These are phyloP conservation scores for Allolobophora icterica DNA, from an alignment of 2,888 invertebrate genomes.

Conservation along the genomic window DNA sequence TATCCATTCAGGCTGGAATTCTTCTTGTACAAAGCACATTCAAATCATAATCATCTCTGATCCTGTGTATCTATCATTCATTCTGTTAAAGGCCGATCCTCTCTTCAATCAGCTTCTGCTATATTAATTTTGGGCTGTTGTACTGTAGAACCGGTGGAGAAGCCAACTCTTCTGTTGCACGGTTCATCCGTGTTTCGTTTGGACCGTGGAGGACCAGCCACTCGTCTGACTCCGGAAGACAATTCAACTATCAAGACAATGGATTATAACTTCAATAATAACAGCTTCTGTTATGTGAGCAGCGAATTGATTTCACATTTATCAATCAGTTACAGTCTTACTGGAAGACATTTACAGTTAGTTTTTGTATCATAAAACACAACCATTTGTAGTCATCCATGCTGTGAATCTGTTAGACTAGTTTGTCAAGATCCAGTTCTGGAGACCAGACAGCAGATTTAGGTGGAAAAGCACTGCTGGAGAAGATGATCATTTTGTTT, in stretches of 20 bases:
- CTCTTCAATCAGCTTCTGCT: neutral
- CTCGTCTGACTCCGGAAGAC: neutral
- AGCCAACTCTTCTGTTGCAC: neutral
- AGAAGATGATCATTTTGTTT: too few relatives aligned
- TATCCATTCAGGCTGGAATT: too few relatives aligned
- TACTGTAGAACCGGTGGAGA: neutral
- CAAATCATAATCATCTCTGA: too few relatives aligned
- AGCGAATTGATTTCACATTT: neutral
- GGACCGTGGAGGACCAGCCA: neutral
- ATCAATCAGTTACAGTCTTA: neutral
- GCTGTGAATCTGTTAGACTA: neutral
- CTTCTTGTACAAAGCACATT: too few relatives aligned
- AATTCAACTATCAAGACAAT: slow-evolving; percentile 60
- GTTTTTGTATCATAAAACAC: neutral
- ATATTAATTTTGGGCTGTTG: neutral
- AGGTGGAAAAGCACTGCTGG: too few relatives aligned
- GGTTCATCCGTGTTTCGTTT: slow-evolving; percentile 1
- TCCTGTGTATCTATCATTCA: too few relatives aligned
- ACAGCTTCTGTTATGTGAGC: slow-evolving; percentile 76
- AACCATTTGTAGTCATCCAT: too few relatives aligned
- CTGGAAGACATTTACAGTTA: too few relatives aligned
- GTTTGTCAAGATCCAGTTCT: neutral
- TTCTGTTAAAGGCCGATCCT: too few relatives aligned
- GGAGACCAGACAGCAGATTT: too few relatives aligned
- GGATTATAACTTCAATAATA: slow-evolving; percentile 75